Evolutionary conservation across 2,888 invertebrate genomes (phyloP), one percentile per base, ranked within the genome.

Genomic region (Buathra laborator): DNA sequence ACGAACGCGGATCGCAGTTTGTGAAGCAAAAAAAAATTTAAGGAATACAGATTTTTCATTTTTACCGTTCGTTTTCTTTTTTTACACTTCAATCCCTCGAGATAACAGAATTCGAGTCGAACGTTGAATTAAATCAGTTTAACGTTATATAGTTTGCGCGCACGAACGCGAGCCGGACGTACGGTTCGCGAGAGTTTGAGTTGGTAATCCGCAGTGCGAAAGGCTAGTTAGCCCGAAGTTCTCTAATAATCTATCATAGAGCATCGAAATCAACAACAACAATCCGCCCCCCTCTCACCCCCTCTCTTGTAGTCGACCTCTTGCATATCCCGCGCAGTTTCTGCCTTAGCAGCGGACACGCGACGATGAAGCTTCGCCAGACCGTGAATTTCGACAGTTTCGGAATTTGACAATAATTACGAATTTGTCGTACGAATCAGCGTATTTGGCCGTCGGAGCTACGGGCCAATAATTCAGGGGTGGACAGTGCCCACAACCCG

Each of bases 391-490:
- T 85, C 84, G 86, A 86, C 83, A 88, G 85, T 86, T 87, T 81
- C 83, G 88, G 87, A 46, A 89, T 91, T 90, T 87, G 86, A 87
- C 89, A 88, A 89, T 91, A 91, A 91, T 90, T 88, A 90, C 90
- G 89, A 91, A 90, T 92, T 89, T 88, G 89, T 89, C 88, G 88
- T 86, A 86, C 87, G 87, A 89, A 90, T 90, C 88, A 89, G 86
- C 87, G 89, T 88, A 88, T 90, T 89, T 81, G 24, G 24, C 3
- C 24, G 24, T 24, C 86, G 85, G 72, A 83, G 46, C 68, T 44
- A 46, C 14, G 72, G 59, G 75, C 86, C 90, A 89, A 92, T 90
- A 90, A 91, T 90, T 89, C 88, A 87, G 86, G 9, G 87, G 87
- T 87, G 48, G 59, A 16, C 29, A 71, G 9, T 48, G 29, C 44